These are phyloP conservation scores for Lithobius niger DNA, from an alignment of 1,140 invertebrate genomes.

Conservation along the genomic window DNA sequence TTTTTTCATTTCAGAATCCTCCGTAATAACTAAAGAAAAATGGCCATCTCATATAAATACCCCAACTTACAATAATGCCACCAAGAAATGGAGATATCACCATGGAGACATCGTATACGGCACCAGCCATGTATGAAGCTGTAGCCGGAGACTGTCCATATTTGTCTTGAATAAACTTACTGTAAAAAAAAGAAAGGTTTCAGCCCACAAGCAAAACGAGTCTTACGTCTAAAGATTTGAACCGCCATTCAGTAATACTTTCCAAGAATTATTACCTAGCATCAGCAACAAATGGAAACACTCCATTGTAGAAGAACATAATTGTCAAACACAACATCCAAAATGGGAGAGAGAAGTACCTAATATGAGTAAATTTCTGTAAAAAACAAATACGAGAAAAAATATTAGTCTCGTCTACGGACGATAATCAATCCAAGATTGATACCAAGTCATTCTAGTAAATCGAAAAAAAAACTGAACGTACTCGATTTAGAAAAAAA, in stretches of 20 bases:
- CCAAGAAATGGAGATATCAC: conserved; percentile 34
- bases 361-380: conserved; percentile 32
- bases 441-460: no score
- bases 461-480: no score
- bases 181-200: conserved; percentile 17
- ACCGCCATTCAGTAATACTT: no score
- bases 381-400: conserved; percentile 13
- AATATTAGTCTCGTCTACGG: no score
- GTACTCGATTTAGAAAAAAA: no score
- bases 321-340: conserved; percentile 33
- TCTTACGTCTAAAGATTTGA: background rate
- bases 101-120: conserved; percentile 35
- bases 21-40: no score
- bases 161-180: conserved; percentile 33
- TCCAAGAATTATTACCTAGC: conserved; percentile 33
- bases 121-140: conserved; percentile 31
- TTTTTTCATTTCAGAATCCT: no score
- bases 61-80: conserved; percentile 34
- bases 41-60: no score
- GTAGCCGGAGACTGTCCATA: conserved; percentile 23
- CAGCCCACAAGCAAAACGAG: background rate
- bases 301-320: conserved; percentile 38
- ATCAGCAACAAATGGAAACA: conserved; percentile 37
- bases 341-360: conserved; percentile 28
- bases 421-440: no score